phyloP scores from a whole-genome alignment of 2,113 vertebrate genomes.

The Triplophysa siluroides region DNA sequence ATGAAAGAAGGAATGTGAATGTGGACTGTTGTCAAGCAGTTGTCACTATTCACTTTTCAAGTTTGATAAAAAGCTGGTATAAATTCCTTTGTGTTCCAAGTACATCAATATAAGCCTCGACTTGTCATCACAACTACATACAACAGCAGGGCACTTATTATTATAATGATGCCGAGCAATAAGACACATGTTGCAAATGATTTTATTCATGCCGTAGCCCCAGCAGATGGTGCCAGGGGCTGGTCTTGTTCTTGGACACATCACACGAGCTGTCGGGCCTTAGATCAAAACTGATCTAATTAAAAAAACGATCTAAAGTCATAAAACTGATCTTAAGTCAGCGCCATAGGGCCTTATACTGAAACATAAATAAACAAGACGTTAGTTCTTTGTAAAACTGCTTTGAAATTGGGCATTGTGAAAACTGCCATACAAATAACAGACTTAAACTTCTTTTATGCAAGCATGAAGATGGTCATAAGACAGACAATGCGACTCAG shows the following conservation, averaged over 20 bases:
- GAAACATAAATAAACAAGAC: too few relatives aligned
- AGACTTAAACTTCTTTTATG: too few relatives aligned
- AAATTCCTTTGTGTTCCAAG: too few relatives aligned
- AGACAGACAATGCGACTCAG: too few relatives aligned
- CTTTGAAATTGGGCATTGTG: too few relatives aligned
- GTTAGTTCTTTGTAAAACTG: too few relatives aligned
- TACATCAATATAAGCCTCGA: too few relatives aligned
- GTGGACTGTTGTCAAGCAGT: too few relatives aligned
- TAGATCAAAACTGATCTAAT: conserved; percentile 8
- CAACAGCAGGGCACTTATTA: conserved; percentile 38
- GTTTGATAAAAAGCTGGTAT: too few relatives aligned
- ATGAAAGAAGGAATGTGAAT: background rate
- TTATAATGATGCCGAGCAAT: conserved; percentile 41
- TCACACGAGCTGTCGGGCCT: conserved; percentile 15
- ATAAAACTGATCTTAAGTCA: conserved; percentile 29
- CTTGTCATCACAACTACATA: background rate
- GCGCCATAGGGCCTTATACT: background rate
- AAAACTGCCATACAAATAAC: too few relatives aligned
- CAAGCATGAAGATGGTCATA: background rate
- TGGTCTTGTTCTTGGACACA: conserved; percentile 27
- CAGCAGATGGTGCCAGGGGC: conserved; percentile 47
- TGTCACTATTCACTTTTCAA: too few relatives aligned
- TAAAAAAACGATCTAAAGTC: conserved; percentile 14
- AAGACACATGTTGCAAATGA: conserved; percentile 38
- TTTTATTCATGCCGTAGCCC: conserved; percentile 14